Base-by-base conservation (phyloP, 2,797 vertebrate genomes). In the Moxostoma hubbsi region DNA sequence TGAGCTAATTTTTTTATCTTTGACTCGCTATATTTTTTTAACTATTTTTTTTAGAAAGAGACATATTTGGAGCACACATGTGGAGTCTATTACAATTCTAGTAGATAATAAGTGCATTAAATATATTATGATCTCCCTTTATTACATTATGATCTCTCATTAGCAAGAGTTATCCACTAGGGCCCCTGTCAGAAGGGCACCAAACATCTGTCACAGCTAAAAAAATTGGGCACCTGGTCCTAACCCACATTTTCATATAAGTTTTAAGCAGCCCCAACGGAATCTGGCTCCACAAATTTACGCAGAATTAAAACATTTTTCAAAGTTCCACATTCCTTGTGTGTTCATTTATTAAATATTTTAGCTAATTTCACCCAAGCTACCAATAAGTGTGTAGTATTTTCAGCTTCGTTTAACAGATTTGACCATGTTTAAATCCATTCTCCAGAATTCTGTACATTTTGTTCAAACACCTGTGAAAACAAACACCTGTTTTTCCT, bases 81-180 rank as follows among this genome's bases (percentile, higher is more conserved):
- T 36, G 15, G 61, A 64, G 46, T 9, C 70, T 58, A 10, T 67
- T 73, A 59, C 9, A 73, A 55, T 36, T 13, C 67, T 64, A 45
- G 24, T 53, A 61, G 55, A 70, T 78, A 68, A 68, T 61, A 59
- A 69, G 57, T 78, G 58, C 36, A 54, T 78, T 77, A 70, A 70
- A 63, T 69, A 54, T 78, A 78, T 78, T 70, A 63, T 62, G 58
- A 70, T 70, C 49, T 70, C 66, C 54, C 49, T 63, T 36, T 36
- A 36, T 36, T 36, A 36, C 36, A 36, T 36, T 36, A 36, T 36
- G 36, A 36, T 36, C 36, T 70, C 76, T 78, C 67, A 70, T 77
- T 62, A 77, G 57, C 12, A 51, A 61, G 65, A 61, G 53, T 47
- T 9, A 68, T 46, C 47, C 65, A 69, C 24, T 1, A 9, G 46